A percentile compares a stretch with the other conserved stretches of the same genome.
phyloP scores from a whole-genome alignment of 2,797 vertebrate species.

The Sebastes baramenuke region DNA sequence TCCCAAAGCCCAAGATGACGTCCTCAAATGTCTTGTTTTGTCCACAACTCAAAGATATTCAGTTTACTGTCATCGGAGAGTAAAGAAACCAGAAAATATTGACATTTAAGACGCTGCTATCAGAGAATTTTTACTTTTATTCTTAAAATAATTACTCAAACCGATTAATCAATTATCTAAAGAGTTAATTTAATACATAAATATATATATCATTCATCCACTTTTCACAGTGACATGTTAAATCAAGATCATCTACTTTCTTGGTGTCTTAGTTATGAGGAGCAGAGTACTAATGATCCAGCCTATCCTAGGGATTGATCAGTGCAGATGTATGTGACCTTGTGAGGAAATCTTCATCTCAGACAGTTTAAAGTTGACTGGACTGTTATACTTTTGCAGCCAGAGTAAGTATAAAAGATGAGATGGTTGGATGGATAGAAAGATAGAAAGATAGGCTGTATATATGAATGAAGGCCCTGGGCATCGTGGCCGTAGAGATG shows the following conservation, averaged over 20 bases:
- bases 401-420: background rate
- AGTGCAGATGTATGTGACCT: background rate
- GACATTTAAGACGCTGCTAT: too few relatives aligned
- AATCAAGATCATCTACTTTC: background rate
- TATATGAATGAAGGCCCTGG: constrained; percentile 25
- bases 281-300: background rate
- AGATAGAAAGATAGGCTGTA: background rate
- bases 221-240: background rate
- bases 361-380: background rate
- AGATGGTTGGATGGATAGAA: background rate
- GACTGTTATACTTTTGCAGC: background rate
- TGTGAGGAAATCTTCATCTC: background rate
- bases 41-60: too few relatives aligned
- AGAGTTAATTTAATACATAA: background rate
- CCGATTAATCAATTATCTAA: background rate
- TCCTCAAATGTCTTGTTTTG: too few relatives aligned
- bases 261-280: background rate
- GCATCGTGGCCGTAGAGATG: background rate
- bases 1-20: too few relatives aligned
- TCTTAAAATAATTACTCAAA: background rate
- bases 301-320: background rate
- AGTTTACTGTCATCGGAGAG: too few relatives aligned
- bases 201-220: background rate
- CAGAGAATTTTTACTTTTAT: too few relatives aligned
- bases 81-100: too few relatives aligned